Evolutionary conservation across 2,888 invertebrate genomes (phyloP).

Genomic region (Morpho helenor): DNA sequence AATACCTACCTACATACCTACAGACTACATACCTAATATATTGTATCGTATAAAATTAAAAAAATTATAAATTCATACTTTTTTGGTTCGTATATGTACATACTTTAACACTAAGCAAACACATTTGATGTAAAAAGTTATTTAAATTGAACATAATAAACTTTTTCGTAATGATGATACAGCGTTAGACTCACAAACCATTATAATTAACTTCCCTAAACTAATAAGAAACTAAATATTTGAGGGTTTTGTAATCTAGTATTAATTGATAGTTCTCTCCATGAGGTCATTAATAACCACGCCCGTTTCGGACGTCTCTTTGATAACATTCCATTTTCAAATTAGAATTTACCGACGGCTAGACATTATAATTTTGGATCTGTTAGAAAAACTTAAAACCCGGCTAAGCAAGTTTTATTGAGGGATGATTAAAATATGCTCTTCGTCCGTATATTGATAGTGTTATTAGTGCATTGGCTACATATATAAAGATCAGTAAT

Average conservation of each 20-base stretch:
- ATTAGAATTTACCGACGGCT: conserved; percentile 9
- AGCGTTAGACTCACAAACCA: conserved; percentile 1
- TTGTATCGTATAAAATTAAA: no score
- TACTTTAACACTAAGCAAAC: no score
- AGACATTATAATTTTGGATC: conserved; percentile 14
- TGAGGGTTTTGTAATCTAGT: conserved; percentile 5
- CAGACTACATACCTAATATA: no score
- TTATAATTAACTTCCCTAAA: conserved; percentile 11
- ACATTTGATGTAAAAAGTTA: background rate
- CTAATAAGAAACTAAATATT: conserved; percentile 22
- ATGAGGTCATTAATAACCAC: conserved; percentile 29
- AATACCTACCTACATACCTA: no score
- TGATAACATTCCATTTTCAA: conserved; percentile 21
- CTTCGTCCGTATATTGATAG: conserved; percentile 10
- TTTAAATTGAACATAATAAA: background rate
- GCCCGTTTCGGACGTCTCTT: conserved; percentile 23
- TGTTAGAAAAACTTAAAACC: conserved; percentile 6
- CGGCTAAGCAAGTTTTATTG: conserved; percentile 11
- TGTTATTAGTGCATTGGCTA: conserved; percentile 17
- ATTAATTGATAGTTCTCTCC: conserved; percentile 20
- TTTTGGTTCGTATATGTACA: no score
- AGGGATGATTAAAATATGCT: conserved; percentile 19
- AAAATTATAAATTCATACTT: no score
- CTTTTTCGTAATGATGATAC: conserved; percentile 1
- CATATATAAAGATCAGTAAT: conserved; percentile 44